These are phyloP conservation scores for Microcaecilia unicolor DNA, from an alignment of 2,797 vertebrate species.

Conservation along the genomic window DNA sequence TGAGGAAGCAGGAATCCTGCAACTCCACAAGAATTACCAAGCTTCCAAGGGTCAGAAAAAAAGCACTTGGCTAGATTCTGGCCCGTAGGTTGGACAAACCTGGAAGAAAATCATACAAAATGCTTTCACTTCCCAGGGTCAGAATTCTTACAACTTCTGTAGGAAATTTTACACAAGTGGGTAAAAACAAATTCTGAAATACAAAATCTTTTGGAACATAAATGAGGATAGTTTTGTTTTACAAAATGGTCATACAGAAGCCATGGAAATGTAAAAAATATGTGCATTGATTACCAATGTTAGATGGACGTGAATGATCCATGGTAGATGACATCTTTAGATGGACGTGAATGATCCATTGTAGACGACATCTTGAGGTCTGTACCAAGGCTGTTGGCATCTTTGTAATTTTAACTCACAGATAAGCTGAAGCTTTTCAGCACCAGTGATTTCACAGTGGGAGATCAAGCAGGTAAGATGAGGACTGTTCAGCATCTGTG, in stretches of 20 bases:
- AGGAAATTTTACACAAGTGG: conserved; percentile 29
- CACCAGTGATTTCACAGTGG: conserved; percentile 68
- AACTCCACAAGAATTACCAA: too few relatives aligned
- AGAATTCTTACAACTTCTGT: neutral
- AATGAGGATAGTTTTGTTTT: too few relatives aligned
- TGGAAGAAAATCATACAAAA: too few relatives aligned
- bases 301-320: conserved; percentile 4
- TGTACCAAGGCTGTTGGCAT: conserved; percentile 57
- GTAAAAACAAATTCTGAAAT: conserved; percentile 25
- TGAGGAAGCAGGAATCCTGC: too few relatives aligned
- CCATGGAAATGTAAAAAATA: too few relatives aligned
- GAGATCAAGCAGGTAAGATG: conserved; percentile 67
- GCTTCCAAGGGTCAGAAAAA: too few relatives aligned
- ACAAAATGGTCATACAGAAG: too few relatives aligned
- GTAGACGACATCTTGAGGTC: conserved; percentile 8
- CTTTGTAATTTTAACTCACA: conserved; percentile 65
- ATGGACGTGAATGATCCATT: conserved; percentile 1
- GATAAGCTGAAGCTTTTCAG: conserved; percentile 47
- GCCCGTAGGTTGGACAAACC: too few relatives aligned
- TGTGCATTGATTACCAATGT: too few relatives aligned
- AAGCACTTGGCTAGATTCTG: too few relatives aligned
- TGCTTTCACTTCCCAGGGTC: neutral
- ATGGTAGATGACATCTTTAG: neutral
- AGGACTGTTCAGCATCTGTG: conserved; percentile 31
- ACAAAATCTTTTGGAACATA: conserved; percentile 2